A percentile compares a stretch with the other conserved stretches of the same genome.
These are phyloP conservation scores for Hylaea fasciaria DNA, from an alignment of 2,888 invertebrate genomes.

Conservation along the genomic window DNA sequence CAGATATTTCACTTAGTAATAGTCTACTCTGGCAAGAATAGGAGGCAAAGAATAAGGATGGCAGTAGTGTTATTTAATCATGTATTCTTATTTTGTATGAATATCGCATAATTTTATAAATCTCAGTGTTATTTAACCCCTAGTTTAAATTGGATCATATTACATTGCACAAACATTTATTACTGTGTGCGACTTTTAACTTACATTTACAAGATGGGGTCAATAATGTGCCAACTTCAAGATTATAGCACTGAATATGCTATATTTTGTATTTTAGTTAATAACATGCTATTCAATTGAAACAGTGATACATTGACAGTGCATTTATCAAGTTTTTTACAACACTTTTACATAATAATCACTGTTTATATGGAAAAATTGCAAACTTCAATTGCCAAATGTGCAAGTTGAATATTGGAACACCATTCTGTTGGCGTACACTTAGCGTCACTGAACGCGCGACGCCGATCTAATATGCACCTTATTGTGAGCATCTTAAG, in stretches of 20 bases:
- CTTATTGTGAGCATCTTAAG: constrained; percentile 55
- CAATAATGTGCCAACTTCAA: neutral
- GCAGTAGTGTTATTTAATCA: too few species aligned
- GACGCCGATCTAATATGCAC: constrained; percentile 54
- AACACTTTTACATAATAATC: neutral
- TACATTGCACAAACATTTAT: constrained; percentile 8
- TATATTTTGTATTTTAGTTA: too few species aligned
- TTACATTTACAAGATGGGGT: neutral
- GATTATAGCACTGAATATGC: neutral
- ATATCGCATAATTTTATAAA: too few species aligned
- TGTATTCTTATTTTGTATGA: too few species aligned
- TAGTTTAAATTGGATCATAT: neutral
- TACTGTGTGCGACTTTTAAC: constrained; percentile 6
- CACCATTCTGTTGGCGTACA: constrained; percentile 52
- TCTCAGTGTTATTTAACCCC: neutral
- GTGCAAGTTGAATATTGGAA: constrained; percentile 50
- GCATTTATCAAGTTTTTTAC: neutral
- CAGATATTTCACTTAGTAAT: too few species aligned
- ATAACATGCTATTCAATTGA: too few species aligned
- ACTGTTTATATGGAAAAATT: constrained; percentile 23
- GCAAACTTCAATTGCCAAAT: constrained; percentile 51
- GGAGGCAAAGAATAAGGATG: too few species aligned
- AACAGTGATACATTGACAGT: too few species aligned
- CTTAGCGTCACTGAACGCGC: constrained; percentile 56
- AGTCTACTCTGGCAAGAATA: too few species aligned